Base-by-base conservation (phyloP, 2,797 vertebrate genomes). In the Danio tinwini region DNA sequence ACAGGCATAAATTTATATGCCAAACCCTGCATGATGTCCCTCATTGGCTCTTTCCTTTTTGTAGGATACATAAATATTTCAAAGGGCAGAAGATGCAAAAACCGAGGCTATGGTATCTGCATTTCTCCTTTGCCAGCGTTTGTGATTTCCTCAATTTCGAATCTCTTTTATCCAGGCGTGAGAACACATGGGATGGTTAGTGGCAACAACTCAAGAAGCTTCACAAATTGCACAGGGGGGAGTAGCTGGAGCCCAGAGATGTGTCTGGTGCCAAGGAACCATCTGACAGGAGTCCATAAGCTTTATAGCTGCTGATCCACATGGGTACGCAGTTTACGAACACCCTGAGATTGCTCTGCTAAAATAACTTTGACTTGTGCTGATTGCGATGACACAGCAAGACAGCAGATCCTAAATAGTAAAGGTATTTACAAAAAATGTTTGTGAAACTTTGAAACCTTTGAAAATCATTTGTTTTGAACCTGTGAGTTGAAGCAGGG, bases 321-420 rank as follows among this genome's bases (percentile, higher is more conserved):
- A 37, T 13, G 14, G 21, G 17, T 76, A 78, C 29, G 44, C 13
- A 8, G 69, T 83, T 83, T 78, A 76, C 65, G 42, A 80, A 76
- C 10, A 6, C 29, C 52, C 52, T 58, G 42, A 40, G 55, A 83
- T 75, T 52, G 49, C 37, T 47, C 14, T 63, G 16, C 82, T 67
- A 64, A 80, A 83, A 78, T 69, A 83, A 49, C 39, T 58, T 82
- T 77, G 61, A 77, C 83, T 82, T 7, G 4, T 56, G 37, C 12
- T 72, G 56, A 21, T 50, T 68, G 10, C 56, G 37, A 76, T 67
- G 62, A 37, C 7, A 21, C 61, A 37, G 37, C 44, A 81, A 21
- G 40, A 74, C 40, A 21, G n/a, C 67, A 37, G 63, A 21, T 62
- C 74, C 65, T 68, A 78, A 61, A 6, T 13, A 44, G 61, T 49